These are phyloP conservation scores for Clarias gariepinus DNA, from an alignment of 2,113 vertebrate species.

Conservation along the genomic window DNA sequence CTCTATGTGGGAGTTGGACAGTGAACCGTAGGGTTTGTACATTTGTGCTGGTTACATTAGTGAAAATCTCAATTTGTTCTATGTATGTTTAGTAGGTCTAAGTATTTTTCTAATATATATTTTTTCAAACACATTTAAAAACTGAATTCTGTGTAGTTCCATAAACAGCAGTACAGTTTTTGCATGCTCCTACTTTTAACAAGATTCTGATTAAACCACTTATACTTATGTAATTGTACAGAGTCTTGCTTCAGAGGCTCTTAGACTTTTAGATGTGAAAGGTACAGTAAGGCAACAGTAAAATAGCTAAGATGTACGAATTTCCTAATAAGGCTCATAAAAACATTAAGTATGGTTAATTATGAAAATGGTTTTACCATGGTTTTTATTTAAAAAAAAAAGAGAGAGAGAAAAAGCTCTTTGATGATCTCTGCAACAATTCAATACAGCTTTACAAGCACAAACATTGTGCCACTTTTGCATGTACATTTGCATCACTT, in stretches of 20 bases:
- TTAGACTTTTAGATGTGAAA: background rate
- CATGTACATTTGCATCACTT: background rate
- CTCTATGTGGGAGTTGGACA: background rate
- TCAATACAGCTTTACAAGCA: background rate
- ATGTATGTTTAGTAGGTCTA: too few species aligned
- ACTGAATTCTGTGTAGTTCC: background rate
- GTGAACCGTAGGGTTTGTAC: background rate
- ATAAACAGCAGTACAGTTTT: background rate
- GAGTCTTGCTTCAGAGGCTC: background rate
- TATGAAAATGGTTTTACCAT: background rate
- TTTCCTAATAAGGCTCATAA: background rate
- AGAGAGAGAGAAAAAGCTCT: background rate
- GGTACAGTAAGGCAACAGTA: background rate
- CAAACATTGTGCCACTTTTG: too few species aligned
- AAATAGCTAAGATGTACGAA: background rate
- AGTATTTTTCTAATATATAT: background rate
- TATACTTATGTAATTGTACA: background rate
- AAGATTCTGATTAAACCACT: background rate
- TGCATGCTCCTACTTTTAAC: background rate
- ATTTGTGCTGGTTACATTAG: background rate
- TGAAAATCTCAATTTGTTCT: too few species aligned
- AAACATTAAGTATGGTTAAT: background rate
- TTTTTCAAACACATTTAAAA: background rate
- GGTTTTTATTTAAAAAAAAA: background rate
- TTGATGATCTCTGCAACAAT: background rate